Evolutionary conservation across 2,888 invertebrate genomes (phyloP).

Genomic region (Hirtodrosophila duncani): DNA sequence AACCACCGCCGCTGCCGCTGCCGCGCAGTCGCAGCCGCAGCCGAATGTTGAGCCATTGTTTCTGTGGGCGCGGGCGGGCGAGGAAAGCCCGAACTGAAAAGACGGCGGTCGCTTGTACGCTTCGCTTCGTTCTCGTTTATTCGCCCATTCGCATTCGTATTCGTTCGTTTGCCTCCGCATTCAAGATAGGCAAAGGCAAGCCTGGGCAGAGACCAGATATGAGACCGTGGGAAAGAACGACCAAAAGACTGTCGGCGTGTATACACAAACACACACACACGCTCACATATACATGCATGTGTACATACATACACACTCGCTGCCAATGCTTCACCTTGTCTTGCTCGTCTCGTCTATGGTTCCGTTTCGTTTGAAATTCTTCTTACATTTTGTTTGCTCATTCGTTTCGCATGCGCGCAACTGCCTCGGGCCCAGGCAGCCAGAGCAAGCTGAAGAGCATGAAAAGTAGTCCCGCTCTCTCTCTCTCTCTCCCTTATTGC

Average conservation of each 20-base stretch:
- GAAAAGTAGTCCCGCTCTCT: constrained; percentile 7
- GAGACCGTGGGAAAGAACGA: constrained; percentile 79
- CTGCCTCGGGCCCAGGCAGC: constrained; percentile 35
- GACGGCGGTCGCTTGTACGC: constrained; percentile 37
- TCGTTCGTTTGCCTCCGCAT: constrained; percentile 19
- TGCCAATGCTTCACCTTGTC: constrained; percentile 36
- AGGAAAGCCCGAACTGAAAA: constrained; percentile 4
- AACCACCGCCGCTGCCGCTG: no score
- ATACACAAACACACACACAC: constrained; percentile 35
- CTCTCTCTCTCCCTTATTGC: constrained; percentile 9
- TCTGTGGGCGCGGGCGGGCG: constrained; percentile 10
- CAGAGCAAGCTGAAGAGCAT: constrained; percentile 4
- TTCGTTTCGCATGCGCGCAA: constrained; percentile 63
- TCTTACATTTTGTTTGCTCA: constrained; percentile 64
- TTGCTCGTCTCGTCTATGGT: constrained; percentile 34
- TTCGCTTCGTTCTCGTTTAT: constrained; percentile 56
- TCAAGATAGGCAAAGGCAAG: constrained; percentile 28
- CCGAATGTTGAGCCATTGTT: no score
- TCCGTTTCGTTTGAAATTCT: constrained; percentile 48
- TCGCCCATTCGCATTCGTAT: constrained; percentile 59
- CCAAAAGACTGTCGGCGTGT: constrained; percentile 74
- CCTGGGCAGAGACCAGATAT: constrained; percentile 78
- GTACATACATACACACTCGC: constrained; percentile 22
- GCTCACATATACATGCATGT: constrained; percentile 20
- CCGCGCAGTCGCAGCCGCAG: no score